Evolutionary conservation across 2,888 invertebrate genomes (phyloP), one percentile per base, ranked within the genome.

Genomic region (Hyppa rectilinea): DNA sequence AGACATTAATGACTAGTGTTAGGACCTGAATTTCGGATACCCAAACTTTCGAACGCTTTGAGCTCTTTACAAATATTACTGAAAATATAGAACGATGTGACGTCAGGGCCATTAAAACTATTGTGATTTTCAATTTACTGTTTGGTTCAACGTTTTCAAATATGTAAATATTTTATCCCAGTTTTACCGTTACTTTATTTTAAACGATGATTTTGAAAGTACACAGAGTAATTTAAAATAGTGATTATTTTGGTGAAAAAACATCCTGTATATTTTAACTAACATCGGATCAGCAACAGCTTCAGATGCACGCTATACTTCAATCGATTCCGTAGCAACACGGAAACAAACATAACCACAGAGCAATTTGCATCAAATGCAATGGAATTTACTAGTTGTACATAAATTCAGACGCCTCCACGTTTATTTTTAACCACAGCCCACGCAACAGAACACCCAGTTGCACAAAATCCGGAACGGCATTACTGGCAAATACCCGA

Each of bases 361-460:
- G 31, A 64, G 43, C 34, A 75, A 72, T 66, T 79, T 72, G 62
- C 68, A 78, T 62, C 59, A 52, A 78, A 72, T 71, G 71, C 78
- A 78, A 78, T 50, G 73, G 73, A 82, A 72, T 72, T 67, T 55
- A 78, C 67, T 72, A 82, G 64, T 47, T 60, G 53, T 64, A 67
- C 70, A 79, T 64, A 67, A 67, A 81, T 82, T 78, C 34, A 53
- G 34, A 67, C 67, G 61, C 74, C 62, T 69, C 47, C 50, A 17
- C 31, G 36, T 68, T 65, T 71, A 71, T 66, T 61, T 69, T 71
- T 56, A 65, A 52, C 9, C 31, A 31, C 36, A 43, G 10, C 71
- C 71, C 58, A 76, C 68, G 71, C 49, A 66, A 70, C n/a, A 40
- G 52, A 62, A 50, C 71, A 62, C 26, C 56, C 34, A 65, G 80